Conservation (phyloP, 2,113 vertebrate species). For the cattle (Bos taurus) region DNA sequence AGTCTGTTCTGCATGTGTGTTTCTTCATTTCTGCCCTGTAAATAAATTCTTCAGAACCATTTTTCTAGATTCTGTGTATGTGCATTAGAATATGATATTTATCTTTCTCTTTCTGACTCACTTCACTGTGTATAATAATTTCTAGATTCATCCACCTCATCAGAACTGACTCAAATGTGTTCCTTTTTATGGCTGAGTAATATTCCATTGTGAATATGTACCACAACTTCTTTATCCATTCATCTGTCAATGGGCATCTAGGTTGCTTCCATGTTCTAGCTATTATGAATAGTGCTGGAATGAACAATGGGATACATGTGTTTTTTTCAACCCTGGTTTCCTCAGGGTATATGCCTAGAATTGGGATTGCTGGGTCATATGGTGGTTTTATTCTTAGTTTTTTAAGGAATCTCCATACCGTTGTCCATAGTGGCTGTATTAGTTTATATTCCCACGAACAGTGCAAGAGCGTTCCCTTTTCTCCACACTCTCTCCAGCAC, state of each 20-base stretch:
- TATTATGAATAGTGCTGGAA: not conserved
- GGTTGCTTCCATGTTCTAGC: not conserved
- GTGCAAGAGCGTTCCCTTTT: not conserved
- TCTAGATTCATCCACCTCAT: not conserved
- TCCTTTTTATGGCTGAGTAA: not conserved
- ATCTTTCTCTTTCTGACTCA: not conserved
- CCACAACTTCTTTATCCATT: not conserved
- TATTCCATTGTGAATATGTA: not conserved
- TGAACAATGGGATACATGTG: not conserved
- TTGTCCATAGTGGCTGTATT: not conserved
- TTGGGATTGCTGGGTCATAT: not conserved
- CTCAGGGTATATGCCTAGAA: not conserved
- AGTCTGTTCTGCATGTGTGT: not conserved
- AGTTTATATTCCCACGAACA: not conserved
- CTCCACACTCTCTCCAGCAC: not conserved
- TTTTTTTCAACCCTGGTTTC: not conserved
- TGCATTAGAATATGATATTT: not conserved
- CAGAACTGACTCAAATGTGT: not conserved
- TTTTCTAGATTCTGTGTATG: not conserved
- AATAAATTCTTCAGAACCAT: not conserved
- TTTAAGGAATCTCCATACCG: not conserved
- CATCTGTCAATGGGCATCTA: not conserved
- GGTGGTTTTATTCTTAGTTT: not conserved
- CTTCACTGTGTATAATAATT: not conserved
- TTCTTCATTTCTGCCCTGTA: not conserved